Evolutionary conservation across 1,140 invertebrate species (phyloP), one percentile per base, ranked within the genome.

Genomic region (Potamilus streckersoni): DNA sequence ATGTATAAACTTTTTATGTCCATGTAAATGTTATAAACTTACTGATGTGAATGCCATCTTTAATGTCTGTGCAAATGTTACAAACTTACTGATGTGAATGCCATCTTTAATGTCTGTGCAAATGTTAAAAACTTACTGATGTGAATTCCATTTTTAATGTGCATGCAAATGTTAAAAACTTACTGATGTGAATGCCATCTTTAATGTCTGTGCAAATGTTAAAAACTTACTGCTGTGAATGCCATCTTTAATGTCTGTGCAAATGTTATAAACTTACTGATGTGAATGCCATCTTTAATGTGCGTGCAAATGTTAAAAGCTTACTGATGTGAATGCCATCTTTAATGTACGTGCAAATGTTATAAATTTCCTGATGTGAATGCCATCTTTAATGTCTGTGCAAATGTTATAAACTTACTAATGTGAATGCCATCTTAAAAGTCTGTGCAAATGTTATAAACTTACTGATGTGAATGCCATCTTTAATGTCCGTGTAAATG

Each of bases 191-290:
- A 23, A 0, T 23, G 23, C 23, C 23, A 23, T 23, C 0, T 63
- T 20, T n/a, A 8, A 12, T 12, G 16, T 20, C 27, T 1, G 27
- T 17, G 13, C 12, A 67, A 67, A 8, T 13, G 17, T 67, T 59
- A 64, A 60, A 27, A n/a, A n/a, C n/a, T n/a, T n/a, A n/a, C n/a
- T n/a, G n/a, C n/a, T n/a, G n/a, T n/a, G n/a, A n/a, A n/a, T n/a
- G n/a, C n/a, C n/a, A n/a, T n/a, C n/a, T n/a, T n/a, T n/a, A n/a
- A n/a, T n/a, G n/a, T n/a, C n/a, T n/a, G n/a, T n/a, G n/a, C n/a
- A n/a, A n/a, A n/a, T n/a, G n/a, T n/a, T n/a, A n/a, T n/a, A 23
- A n/a, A 83, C 85, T 83, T 80, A 90, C 89, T 82, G 69, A 90
- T 85, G 69, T 89, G 85, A 20, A 81, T 76, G 14, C 86, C 88